A percentile compares a stretch with the other conserved stretches of the same genome.
Evolutionary conservation across 2,113 vertebrate genomes (phyloP).

Genomic region (Hippotragus niger): DNA sequence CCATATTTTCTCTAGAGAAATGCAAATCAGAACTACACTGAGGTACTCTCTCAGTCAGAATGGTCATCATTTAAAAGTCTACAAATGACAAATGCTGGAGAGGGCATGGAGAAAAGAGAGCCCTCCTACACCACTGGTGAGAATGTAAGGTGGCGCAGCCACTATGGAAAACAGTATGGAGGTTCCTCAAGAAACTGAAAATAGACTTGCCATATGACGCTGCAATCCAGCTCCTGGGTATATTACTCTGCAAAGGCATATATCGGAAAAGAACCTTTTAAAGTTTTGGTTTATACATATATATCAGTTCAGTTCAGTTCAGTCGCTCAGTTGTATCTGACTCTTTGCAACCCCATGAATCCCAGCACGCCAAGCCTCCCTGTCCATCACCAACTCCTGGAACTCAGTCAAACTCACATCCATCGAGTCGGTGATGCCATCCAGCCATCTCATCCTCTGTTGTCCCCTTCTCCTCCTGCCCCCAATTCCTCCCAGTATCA

Average conservation of each 20-base stretch:
- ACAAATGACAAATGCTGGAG: not conserved
- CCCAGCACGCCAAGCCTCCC: too few relatives aligned
- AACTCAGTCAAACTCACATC: too few relatives aligned
- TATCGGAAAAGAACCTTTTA: not conserved
- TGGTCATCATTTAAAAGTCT: not conserved
- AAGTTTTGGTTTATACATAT: not conserved
- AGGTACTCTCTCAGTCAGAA: not conserved
- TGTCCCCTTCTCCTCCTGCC: too few relatives aligned
- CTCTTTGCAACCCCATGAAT: too few relatives aligned
- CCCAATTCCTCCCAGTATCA: too few relatives aligned
- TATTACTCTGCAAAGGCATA: not conserved
- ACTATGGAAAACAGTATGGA: not conserved
- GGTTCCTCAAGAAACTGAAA: not conserved
- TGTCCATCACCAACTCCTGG: too few relatives aligned
- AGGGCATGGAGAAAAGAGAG: not conserved
- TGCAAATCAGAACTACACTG: not conserved
- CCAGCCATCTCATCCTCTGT: too few relatives aligned
- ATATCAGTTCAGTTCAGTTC: not conserved
- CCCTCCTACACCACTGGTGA: not conserved
- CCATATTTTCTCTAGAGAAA: not conserved
- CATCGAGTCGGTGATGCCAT: too few relatives aligned
- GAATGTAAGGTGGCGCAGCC: not conserved
- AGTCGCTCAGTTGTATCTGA: accelerated
- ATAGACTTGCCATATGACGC: not conserved
- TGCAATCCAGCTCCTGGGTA: not conserved